Evolutionary conservation across 2,888 invertebrate genomes (phyloP).

Genomic region (Agrilus mali): DNA sequence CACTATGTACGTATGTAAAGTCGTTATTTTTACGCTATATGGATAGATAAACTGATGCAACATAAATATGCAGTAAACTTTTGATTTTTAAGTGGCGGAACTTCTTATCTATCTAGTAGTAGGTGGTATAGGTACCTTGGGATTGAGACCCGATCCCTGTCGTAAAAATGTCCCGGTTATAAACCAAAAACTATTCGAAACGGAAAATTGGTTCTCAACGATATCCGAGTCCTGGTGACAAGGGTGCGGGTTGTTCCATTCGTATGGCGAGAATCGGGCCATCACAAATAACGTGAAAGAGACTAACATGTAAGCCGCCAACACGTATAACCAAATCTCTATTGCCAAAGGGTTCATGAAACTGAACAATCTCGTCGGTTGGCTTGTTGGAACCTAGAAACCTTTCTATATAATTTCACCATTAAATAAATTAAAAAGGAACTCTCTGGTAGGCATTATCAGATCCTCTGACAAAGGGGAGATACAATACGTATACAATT

Average conservation of each 20-base stretch:
- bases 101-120: no score
- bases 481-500: no score
- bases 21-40: no score
- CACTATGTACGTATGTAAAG: no score
- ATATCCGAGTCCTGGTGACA: conserved; percentile 73
- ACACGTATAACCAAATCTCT: conserved; percentile 93
- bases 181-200: conserved; percentile 88
- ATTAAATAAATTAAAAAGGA: no score
- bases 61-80: not conserved
- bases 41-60: no score
- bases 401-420: no score
- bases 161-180: conserved; percentile 80
- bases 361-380: conserved; percentile 80
- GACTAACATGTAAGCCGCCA: conserved; percentile 88
- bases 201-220: conserved; percentile 90
- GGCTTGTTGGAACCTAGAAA: conserved; percentile 73
- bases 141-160: conserved; percentile 73
- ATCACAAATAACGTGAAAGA: conserved; percentile 90
- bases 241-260: conserved; percentile 78
- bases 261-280: conserved; percentile 94
- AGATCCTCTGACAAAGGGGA: no score
- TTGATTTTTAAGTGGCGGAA: not conserved
- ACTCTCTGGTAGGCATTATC: no score
- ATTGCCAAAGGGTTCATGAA: conserved; percentile 93
- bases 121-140: conserved; percentile 44